phyloP scores from a whole-genome alignment of 2,888 invertebrate species.

The Spatulosminthurus flaviceps region DNA sequence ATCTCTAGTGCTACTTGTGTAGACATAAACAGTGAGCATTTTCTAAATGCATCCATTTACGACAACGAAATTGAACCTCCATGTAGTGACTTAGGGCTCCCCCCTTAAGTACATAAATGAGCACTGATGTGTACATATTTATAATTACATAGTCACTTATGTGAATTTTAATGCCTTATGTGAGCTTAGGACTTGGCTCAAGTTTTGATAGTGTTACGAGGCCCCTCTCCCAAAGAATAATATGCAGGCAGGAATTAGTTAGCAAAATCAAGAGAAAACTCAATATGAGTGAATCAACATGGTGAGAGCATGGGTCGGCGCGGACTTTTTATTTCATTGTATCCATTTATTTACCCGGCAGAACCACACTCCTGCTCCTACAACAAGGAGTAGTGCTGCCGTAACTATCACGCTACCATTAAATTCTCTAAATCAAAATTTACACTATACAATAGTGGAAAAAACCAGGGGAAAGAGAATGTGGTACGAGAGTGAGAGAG shows the following conservation, averaged over 20 bases:
- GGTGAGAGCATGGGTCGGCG: slow-evolving; percentile 1
- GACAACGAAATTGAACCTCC: not conserved
- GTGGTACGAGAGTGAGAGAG: slow-evolving; percentile 3
- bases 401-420: not conserved
- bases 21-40: not conserved
- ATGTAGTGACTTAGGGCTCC: no score
- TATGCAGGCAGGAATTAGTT: not conserved
- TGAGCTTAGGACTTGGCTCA: no score
- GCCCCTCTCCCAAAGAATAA: no score
- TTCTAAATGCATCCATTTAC: slow-evolving; percentile 1
- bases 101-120: no score
- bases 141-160: no score
- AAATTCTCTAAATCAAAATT: slow-evolving; percentile 48
- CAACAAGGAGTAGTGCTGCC: no score
- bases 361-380: not conserved
- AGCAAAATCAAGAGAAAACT: not conserved
- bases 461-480: slow-evolving; percentile 13
- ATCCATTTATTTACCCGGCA: slow-evolving; percentile 26
- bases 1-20: not conserved
- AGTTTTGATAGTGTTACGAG: no score
- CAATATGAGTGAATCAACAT: not conserved
- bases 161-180: no score
- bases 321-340: slow-evolving; percentile 21
- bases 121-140: no score
- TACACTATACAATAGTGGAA: slow-evolving; percentile 29